Percentiles rank a stretch among this genome's conserved stretches.
Evolutionary conservation across 2,888 invertebrate species (phyloP).

Genomic region (Rhaphigaster nebulosa): DNA sequence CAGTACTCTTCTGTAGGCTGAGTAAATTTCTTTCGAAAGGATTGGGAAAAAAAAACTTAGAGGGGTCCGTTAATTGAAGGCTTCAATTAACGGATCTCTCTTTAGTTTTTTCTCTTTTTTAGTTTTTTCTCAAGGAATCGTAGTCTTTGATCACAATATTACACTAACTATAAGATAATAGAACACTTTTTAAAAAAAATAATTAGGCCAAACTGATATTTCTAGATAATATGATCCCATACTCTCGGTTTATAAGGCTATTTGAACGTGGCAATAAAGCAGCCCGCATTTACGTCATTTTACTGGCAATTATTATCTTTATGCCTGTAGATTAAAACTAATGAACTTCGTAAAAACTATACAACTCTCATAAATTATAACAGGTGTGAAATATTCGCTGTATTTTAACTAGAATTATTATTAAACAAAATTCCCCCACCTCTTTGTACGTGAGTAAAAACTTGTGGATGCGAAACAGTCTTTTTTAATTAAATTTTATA

Average conservation of each 20-base stretch:
- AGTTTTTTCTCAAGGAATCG: too few species aligned
- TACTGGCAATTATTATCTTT: constrained; percentile 12
- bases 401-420: neutral
- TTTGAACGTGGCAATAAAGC: neutral
- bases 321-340: neutral
- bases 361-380: neutral
- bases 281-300: neutral
- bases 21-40: too few species aligned
- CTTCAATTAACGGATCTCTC: too few species aligned
- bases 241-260: neutral
- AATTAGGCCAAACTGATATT: neutral
- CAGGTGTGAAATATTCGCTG: neutral
- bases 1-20: too few species aligned
- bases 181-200: too few species aligned
- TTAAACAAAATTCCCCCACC: neutral
- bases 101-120: too few species aligned
- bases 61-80: too few species aligned
- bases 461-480: neutral
- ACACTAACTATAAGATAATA: too few species aligned
- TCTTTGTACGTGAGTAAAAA: neutral
- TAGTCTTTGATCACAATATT: too few species aligned
- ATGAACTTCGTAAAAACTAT: neutral
- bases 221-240: neutral
- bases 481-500: neutral
- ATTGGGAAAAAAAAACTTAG: too few species aligned